These are phyloP conservation scores for Dione vanillae DNA, from an alignment of 2,888 invertebrate genomes.

Conservation along the genomic window DNA sequence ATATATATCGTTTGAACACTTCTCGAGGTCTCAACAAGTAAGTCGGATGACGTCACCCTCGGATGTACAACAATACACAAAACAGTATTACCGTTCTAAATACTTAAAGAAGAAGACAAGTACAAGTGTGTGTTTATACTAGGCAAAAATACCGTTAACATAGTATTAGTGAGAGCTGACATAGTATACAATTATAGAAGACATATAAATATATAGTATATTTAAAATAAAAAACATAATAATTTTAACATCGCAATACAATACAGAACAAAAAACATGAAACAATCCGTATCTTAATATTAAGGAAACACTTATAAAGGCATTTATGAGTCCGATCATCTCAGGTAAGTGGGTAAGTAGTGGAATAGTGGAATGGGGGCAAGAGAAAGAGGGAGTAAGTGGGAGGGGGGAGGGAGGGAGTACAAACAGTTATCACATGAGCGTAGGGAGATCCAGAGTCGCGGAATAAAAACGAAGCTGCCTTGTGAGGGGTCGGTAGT, in stretches of 20 bases:
- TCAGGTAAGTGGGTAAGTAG: slow-evolving; percentile 1
- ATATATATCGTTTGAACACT: too few species aligned
- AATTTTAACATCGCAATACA: slow-evolving; percentile 3
- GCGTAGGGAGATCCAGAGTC: slow-evolving; percentile 42
- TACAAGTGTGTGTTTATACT: not conserved
- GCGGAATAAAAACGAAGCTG: slow-evolving; percentile 58
- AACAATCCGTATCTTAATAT: slow-evolving; percentile 41
- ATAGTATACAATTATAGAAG: not conserved
- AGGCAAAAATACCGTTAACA: not conserved
- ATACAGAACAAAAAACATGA: slow-evolving; percentile 33
- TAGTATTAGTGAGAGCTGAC: slow-evolving; percentile 2
- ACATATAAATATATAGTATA: not conserved
- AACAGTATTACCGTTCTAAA: not conserved
- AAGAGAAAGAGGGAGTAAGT: not conserved
- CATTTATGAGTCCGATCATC: slow-evolving; percentile 33
- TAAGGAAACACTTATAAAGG: slow-evolving; percentile 38
- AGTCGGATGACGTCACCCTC: too few species aligned
- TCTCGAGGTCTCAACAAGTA: too few species aligned
- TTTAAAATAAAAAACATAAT: slow-evolving; percentile 22
- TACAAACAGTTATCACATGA: slow-evolving; percentile 17
- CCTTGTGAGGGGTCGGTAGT: slow-evolving; percentile 60
- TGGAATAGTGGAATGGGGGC: not conserved
- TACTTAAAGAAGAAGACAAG: not conserved
- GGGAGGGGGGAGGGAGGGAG: not conserved
- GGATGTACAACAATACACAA: not conserved